Evolutionary conservation across 2,797 vertebrate species (phyloP), one percentile per base, ranked within the genome.

Genomic region (Borostomias antarcticus): DNA sequence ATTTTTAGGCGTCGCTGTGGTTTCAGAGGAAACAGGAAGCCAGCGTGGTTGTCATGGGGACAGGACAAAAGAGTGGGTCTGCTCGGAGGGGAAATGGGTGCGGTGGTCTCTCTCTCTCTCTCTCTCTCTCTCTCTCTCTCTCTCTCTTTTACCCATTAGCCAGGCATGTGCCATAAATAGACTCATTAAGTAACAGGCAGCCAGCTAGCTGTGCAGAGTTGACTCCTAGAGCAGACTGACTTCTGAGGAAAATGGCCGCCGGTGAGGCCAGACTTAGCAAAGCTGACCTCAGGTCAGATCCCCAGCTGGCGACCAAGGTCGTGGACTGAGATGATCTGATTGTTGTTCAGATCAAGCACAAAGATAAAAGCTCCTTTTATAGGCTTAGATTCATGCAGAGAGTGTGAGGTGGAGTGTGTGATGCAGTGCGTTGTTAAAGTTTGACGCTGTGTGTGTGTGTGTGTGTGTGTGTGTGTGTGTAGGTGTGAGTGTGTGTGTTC

Each of bases 21-120:
- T 79, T 72, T 73, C 71, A 77, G 74, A 79, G 89, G 89, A 93
- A 90, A 77, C 86, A 86, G 91, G 89, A 92, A 90, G 86, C 81
- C 80, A 84, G 80, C 78, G 79, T 86, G 87, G 88, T 90, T 89
- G 86, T 81, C 70, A 67, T 85, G 86, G 86, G 75, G 85, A 88
- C 69, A 81, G 86, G 85, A 89, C 86, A 90, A 88, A 91, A 84
- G 83, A 85, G 82, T 57, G 78, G 76, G 80, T 82, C 82, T 82
- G 76, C 85, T 84, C 78, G 62, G 72, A 85, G 77, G 73, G 89
- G 89, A 91, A 90, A 89, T 87, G 89, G 89, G 89, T 87, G 88
- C 86, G 88, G 88, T 84, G 70, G 75, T 66, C 68, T 80, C 81
- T 76, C 84, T 21, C 17, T 40, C 64, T n/a, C n/a, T n/a, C n/a